A percentile compares a stretch with the other conserved stretches of the same genome.
These are phyloP conservation scores for Himalopsyche tibetana DNA, from an alignment of 2,888 invertebrate genomes.

Conservation along the genomic window DNA sequence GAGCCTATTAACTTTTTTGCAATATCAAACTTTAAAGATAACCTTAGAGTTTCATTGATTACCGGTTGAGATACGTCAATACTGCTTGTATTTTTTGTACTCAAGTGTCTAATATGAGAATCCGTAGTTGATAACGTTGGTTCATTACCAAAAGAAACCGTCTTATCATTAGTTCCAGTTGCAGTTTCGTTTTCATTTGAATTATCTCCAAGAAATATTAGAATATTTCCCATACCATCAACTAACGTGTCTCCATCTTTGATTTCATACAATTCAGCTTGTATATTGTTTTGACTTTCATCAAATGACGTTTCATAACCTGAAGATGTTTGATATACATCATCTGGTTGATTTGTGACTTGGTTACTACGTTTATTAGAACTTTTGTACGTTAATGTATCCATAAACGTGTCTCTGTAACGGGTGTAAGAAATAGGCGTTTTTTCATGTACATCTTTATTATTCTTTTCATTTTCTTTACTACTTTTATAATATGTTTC, in stretches of 20 bases:
- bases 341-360: not conserved
- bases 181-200: slow-evolving; percentile 9
- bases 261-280: slow-evolving; percentile 17
- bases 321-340: slow-evolving; percentile 15
- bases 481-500: slow-evolving; percentile 40
- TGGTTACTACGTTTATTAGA: slow-evolving; percentile 37
- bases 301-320: not conserved
- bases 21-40: too few relatives aligned
- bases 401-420: slow-evolving; percentile 57
- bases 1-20: not conserved
- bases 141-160: not conserved
- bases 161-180: not conserved
- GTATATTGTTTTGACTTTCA: not conserved
- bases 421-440: not conserved
- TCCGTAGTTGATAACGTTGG: not conserved
- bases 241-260: slow-evolving; percentile 46
- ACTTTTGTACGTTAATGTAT: slow-evolving; percentile 50
- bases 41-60: not conserved
- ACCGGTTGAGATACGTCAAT: not conserved
- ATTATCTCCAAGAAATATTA: slow-evolving; percentile 41
- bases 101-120: not conserved
- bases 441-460: slow-evolving; percentile 19
- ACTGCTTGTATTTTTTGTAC: slow-evolving; percentile 14
- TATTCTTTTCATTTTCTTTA: slow-evolving; percentile 20
- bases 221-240: slow-evolving; percentile 48